A percentile compares a stretch with the other conserved stretches of the same genome.
phyloP scores from a whole-genome alignment of 2,888 invertebrate species.

The Sinopyrophorus schimmeli region DNA sequence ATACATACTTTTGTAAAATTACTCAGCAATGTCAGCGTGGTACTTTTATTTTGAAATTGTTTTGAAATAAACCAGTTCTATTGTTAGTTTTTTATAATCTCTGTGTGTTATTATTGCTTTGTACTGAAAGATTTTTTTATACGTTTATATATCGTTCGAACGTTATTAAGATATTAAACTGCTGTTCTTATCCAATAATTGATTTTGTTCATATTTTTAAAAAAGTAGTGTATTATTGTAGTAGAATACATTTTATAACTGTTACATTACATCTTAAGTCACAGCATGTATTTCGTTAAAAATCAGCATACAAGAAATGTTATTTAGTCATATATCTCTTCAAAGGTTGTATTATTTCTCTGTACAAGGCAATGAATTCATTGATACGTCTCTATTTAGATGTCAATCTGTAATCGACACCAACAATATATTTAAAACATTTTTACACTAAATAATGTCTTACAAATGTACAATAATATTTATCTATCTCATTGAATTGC shows the following conservation, averaged over 20 bases:
- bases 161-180: neutral
- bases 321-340: conserved; percentile 27
- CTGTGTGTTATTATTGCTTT: conserved; percentile 4
- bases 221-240: too few relatives aligned
- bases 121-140: neutral
- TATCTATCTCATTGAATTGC: too few relatives aligned
- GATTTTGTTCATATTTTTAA: too few relatives aligned
- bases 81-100: conserved; percentile 10
- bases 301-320: conserved; percentile 24
- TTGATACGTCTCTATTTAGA: conserved; percentile 37
- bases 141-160: neutral
- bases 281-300: conserved; percentile 21
- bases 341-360: conserved; percentile 30
- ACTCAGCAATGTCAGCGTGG: conserved; percentile 7
- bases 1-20: conserved; percentile 20
- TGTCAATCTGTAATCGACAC: conserved; percentile 37
- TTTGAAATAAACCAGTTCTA: conserved; percentile 10
- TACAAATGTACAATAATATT: too few relatives aligned
- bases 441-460: conserved; percentile 29
- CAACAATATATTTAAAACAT: conserved; percentile 34
- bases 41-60: conserved; percentile 14
- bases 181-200: neutral
- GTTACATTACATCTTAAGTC: too few relatives aligned
- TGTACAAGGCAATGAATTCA: conserved; percentile 36
- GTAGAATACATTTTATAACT: too few relatives aligned